Evolutionary conservation across 2,888 invertebrate species (phyloP).

Genomic region (Drosophila cognata): DNA sequence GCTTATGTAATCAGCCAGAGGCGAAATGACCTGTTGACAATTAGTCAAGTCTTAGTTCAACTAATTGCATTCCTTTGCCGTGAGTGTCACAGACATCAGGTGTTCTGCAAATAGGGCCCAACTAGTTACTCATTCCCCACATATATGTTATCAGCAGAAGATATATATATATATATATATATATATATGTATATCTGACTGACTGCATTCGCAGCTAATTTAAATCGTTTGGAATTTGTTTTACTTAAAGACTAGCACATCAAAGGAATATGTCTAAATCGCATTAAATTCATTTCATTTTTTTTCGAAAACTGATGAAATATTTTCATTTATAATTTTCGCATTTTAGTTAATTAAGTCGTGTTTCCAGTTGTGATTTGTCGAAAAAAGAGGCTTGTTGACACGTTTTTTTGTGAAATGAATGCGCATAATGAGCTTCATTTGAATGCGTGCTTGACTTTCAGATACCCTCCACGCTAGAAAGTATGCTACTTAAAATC

Average conservation of each 20-base stretch:
- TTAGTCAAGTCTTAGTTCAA: conserved; percentile 43
- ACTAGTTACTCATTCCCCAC: conserved; percentile 32
- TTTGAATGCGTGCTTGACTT: background rate
- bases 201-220: background rate
- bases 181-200: background rate
- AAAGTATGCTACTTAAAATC: conserved; percentile 24
- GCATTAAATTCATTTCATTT: background rate
- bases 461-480: conserved; percentile 25
- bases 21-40: conserved; percentile 1
- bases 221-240: background rate
- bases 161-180: background rate
- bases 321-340: conserved; percentile 18
- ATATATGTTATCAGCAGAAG: background rate
- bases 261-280: background rate
- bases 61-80: conserved; percentile 48
- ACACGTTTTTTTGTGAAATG: conserved; percentile 24
- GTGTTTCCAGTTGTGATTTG: conserved; percentile 35
- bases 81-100: conserved; percentile 35
- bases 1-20: background rate
- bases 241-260: background rate
- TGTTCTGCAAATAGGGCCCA: conserved; percentile 19
- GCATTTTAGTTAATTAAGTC: conserved; percentile 22
- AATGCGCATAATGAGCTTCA: background rate
- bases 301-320: background rate
- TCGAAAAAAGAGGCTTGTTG: conserved; percentile 28